Evolutionary conservation across 1,140 invertebrate genomes (phyloP), one percentile per base, ranked within the genome.

Genomic region (Temnothorax nylanderi): DNA sequence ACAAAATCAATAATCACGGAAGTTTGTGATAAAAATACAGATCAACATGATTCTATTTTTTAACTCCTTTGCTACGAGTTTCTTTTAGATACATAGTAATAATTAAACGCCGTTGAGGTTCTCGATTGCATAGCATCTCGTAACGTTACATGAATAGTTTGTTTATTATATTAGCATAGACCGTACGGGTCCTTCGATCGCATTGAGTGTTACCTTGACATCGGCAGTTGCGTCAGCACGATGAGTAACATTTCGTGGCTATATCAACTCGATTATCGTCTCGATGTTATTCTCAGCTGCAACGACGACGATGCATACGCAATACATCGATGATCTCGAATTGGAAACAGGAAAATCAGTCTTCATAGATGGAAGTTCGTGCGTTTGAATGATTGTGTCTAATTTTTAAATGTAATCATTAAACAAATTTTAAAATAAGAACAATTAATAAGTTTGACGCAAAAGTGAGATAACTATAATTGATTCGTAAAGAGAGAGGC

Each of bases 121-220:
- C 8, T 7, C 5, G 3, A 37, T 41, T 44, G 47, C 3, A 74
- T 58, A 84, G 47, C 60, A 87, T 87, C 58, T 32, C 13, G 54
- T 76, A 85, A 88, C 47, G 77, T 13, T 71, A 47, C 56, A 16
- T 54, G 6, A 6, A 49, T 7, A 44, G 26, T 84, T 88, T 49
- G 65, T 82, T 85, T 67, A 67, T 74, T 72, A 72, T 86, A 67
- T 72, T 82, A 65, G 49, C 56, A 64, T 49, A 89, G 69, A 84
- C 76, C 84, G 69, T 76, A 88, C 11, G 26, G 72, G 71, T 82
- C 60, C 78, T 90, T 82, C 82, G 51, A 54, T 87, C 76, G 56
- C 47, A 62, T 58, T 74, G 47, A 72, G 41, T 74, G 69, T 90
- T 81, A 64, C 89, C 89, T 90, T 90, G 89, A 89, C 88, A 89